phyloP scores from a whole-genome alignment of 2,888 invertebrate genomes.

The Tinea pellionella region DNA sequence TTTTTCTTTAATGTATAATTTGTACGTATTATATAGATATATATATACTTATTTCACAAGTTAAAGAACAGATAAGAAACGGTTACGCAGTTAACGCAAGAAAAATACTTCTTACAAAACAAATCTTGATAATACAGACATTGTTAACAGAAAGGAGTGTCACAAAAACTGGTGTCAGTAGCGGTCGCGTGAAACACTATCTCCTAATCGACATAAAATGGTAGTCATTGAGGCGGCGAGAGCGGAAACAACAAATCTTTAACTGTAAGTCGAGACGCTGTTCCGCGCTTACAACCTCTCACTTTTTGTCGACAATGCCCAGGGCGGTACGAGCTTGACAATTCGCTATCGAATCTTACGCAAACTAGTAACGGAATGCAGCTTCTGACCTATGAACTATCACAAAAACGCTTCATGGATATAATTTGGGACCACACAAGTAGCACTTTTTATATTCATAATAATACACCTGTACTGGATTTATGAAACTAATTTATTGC shows the following conservation, averaged over 20 bases:
- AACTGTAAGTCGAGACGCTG: constrained; percentile 48
- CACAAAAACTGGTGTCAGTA: constrained; percentile 65
- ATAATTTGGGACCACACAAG: constrained; percentile 52
- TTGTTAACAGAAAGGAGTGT: constrained; percentile 56
- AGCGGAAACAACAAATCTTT: constrained; percentile 66
- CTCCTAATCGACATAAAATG: constrained; percentile 66
- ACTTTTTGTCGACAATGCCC: constrained; percentile 46
- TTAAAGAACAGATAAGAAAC: constrained; percentile 1
- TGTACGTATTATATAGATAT: not conserved
- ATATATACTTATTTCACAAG: not conserved
- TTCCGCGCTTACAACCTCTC: constrained; percentile 43
- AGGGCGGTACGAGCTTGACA: constrained; percentile 33
- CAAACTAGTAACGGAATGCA: constrained; percentile 38
- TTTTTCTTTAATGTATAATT: not conserved
- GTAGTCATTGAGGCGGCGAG: constrained; percentile 64
- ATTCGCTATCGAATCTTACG: constrained; percentile 45
- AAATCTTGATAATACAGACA: constrained; percentile 58
- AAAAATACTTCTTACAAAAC: constrained; percentile 21
- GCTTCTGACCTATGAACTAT: constrained; percentile 40
- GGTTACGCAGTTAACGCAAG: not conserved
- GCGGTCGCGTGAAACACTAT: constrained; percentile 65
- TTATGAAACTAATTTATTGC: not conserved
- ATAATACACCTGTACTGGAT: constrained; percentile 26
- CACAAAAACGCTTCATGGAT: constrained; percentile 38
- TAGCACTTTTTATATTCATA: constrained; percentile 19